Percentiles rank a stretch among this genome's conserved stretches.
Evolutionary conservation across 2,888 invertebrate species (phyloP).

Genomic region (Acleris emargana): DNA sequence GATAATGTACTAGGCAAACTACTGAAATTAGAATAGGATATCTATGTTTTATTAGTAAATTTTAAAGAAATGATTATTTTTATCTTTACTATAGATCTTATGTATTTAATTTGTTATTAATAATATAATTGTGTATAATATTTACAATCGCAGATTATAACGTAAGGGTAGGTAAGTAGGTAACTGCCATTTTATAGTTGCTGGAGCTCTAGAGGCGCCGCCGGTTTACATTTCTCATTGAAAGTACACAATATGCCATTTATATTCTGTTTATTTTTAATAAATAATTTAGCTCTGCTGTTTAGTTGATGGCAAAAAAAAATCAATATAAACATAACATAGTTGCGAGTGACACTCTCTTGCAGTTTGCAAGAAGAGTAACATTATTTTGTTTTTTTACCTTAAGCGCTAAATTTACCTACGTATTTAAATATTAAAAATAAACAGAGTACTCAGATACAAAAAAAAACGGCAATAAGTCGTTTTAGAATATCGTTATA

Average conservation of each 20-base stretch:
- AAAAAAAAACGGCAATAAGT: slow-evolving; percentile 2
- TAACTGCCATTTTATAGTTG: slow-evolving; percentile 66
- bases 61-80: slow-evolving; percentile 81
- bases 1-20: slow-evolving; percentile 68
- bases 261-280: slow-evolving; percentile 28
- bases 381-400: too few relatives aligned
- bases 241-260: slow-evolving; percentile 3
- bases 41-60: slow-evolving; percentile 67
- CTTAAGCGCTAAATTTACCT: neutral
- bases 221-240: slow-evolving; percentile 11
- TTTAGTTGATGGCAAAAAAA: too few relatives aligned
- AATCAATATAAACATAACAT: too few relatives aligned
- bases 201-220: slow-evolving; percentile 15
- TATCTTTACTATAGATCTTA: slow-evolving; percentile 78
- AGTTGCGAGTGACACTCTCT: too few relatives aligned
- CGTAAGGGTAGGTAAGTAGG: slow-evolving; percentile 54
- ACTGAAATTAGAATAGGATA: slow-evolving; percentile 74
- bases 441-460: neutral
- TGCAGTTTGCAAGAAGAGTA: too few relatives aligned
- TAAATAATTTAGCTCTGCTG: neutral
- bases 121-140: slow-evolving; percentile 77
- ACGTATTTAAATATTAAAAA: neutral
- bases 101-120: slow-evolving; percentile 78
- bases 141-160: slow-evolving; percentile 74
- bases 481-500: slow-evolving; percentile 44